Base-by-base conservation (phyloP, 2,888 invertebrate species). In the Litoditis marina region DNA sequence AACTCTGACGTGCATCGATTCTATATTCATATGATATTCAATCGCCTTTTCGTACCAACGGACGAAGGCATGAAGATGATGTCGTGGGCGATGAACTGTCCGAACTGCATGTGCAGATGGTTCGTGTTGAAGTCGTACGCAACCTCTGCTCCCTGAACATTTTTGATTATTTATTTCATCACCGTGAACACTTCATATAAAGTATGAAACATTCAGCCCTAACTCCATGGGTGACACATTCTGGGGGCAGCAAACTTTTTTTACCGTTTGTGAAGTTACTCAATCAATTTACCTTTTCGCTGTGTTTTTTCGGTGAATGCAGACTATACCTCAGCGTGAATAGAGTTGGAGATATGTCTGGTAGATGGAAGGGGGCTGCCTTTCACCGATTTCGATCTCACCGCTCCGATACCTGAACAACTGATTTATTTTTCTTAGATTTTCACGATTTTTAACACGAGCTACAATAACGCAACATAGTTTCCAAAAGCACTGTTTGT, bases 1-100 rank as follows among this genome's bases (percentile, higher is more conserved):
- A n/a, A n/a, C n/a, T n/a, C n/a, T n/a, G n/a, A n/a, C n/a, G n/a
- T n/a, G n/a, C n/a, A n/a, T n/a, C n/a, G n/a, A n/a, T n/a, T n/a
- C n/a, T n/a, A n/a, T n/a, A n/a, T n/a, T n/a, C n/a, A n/a, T n/a
- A n/a, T n/a, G n/a, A n/a, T n/a, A n/a, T n/a, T n/a, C n/a, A n/a
- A n/a, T n/a, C n/a, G n/a, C n/a, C n/a, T n/a, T n/a, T n/a, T 7
- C 64, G 54, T 39, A 71, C 71, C 71, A 31, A 60, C 60, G 11
- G 74, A 70, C 0, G 91, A 91, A 2, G 92, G 94, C 1, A 93
- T 92, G 88, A 92, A 89, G 0, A 93, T 92, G 42, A 94, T 86
- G 83, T 94, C 94, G 85, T 94, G 94, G 84, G 94, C 94, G 19
- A 94, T 84, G 80, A 94, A 89, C 84, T 94, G 93, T 0, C 92